A percentile compares a stretch with the other conserved stretches of the same genome.
phyloP scores from a whole-genome alignment of 2,888 invertebrate species.

The Notodonta ziczac region DNA sequence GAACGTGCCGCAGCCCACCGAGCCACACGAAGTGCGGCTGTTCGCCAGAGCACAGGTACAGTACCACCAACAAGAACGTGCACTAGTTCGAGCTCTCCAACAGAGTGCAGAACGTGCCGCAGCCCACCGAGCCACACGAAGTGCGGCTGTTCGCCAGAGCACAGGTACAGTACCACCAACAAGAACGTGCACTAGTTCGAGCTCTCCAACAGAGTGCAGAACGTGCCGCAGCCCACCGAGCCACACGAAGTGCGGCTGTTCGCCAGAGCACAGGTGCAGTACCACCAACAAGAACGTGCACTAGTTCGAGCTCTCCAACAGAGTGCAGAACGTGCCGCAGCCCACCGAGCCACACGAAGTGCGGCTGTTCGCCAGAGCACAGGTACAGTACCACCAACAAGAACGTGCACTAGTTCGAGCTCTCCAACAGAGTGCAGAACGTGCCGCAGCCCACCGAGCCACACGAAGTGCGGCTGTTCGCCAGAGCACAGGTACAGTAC shows the following conservation, averaged over 20 bases:
- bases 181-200: constrained; percentile 91
- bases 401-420: constrained; percentile 92
- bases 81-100: constrained; percentile 92
- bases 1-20: constrained; percentile 92
- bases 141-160: constrained; percentile 90
- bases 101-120: constrained; percentile 94
- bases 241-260: constrained; percentile 88
- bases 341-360: constrained; percentile 89
- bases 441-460: constrained; percentile 91
- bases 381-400: constrained; percentile 51
- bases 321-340: constrained; percentile 94
- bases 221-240: constrained; percentile 92
- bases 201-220: constrained; percentile 96
- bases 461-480: constrained; percentile 89
- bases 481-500: constrained; percentile 83
- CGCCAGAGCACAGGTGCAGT: constrained; percentile 86
- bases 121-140: constrained; percentile 89
- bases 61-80: constrained; percentile 29
- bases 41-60: constrained; percentile 87
- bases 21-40: constrained; percentile 88
- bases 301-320: constrained; percentile 96
- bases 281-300: no score
- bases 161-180: constrained; percentile 57
- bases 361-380: constrained; percentile 89
- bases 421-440: constrained; percentile 97